Base-by-base conservation (phyloP, 2,797 vertebrate genomes). In the Mergus octosetaceus region DNA sequence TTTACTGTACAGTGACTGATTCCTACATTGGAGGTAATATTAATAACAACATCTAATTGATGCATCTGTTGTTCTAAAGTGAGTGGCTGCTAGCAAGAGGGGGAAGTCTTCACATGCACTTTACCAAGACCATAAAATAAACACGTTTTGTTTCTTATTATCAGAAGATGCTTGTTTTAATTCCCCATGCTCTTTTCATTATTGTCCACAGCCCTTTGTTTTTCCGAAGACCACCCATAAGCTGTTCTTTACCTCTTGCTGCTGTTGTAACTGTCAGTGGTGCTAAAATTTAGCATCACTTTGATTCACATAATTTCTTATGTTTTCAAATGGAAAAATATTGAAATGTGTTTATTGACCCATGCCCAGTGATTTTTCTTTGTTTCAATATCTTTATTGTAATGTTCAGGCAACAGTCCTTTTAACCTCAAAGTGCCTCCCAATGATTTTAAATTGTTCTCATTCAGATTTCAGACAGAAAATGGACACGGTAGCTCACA, bases 401-500 rank as follows among this genome's bases (percentile, higher is more conserved):
- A 24, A 6, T 6, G 3, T 58, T 68, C 12, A 53, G 25, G 4
- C 5, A 64, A 4, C 34, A 8, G 5, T 10, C 3, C 53, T 36
- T 77, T 77, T 57, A 15, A 11, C 24, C 6, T 74, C 39, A 32
- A 5, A n/a, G 13, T 30, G 10, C 10, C 8, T 27, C 43, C 36
- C 3, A 2, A 10, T 3, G 2, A 3, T 38, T 9, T 36, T 12
- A 3, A 4, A 21, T n/a, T 34, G 6, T 10, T 41, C 17, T 10
- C 28, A 39, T 10, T 20, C 56, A 53, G 43, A 20, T 28, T 8
- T 38, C 16, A 34, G 20, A n/a, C 57, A 78, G 62, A 22, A 36
- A 38, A 30, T 0, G 2, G n/a, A 16, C 6, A 30, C 0, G 0
- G 27, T 12, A 6, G 27, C 49, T 73, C 20, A 34, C 9, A 38